Conservation (phyloP, 2,888 invertebrate genomes). For the Tiphia femorata region DNA sequence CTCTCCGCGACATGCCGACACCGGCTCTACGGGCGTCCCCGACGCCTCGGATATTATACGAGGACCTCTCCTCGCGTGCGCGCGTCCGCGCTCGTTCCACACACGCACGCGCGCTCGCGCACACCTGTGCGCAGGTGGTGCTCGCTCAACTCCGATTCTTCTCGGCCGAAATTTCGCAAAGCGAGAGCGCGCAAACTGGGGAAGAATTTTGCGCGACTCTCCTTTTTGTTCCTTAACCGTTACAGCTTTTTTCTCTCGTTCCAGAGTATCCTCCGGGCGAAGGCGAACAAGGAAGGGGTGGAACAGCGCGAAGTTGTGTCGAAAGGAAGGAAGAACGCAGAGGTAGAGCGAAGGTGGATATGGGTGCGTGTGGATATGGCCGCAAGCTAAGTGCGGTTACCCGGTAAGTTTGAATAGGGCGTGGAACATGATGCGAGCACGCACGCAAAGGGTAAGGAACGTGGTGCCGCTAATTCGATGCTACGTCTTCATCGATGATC, state of each 20-base stretch:
- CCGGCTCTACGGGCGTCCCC: conserved; percentile 35
- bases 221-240: too few species aligned
- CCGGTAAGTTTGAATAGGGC: conserved; percentile 46
- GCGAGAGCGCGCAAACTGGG: neutral
- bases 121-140: neutral
- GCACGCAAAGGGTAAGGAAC: conserved; percentile 42
- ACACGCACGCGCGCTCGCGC: conserved; percentile 1
- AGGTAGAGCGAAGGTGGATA: neutral
- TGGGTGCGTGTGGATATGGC: conserved; percentile 6
- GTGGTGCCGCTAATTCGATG: conserved; percentile 45
- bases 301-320: too few species aligned
- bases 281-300: too few species aligned
- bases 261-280: too few species aligned
- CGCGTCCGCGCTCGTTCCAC: conserved; percentile 14
- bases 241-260: too few species aligned
- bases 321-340: neutral
- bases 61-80: conserved; percentile 51
- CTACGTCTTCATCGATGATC: conserved; percentile 52
- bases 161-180: neutral
- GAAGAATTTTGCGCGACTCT: too few species aligned
- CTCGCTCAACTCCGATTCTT: too few species aligned
- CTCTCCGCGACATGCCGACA: conserved; percentile 56
- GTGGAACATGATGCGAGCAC: conserved; percentile 41
- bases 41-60: conserved; percentile 56
- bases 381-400: conserved; percentile 42